These are phyloP conservation scores for Pseudochromis fuscus DNA, from an alignment of 2,797 vertebrate genomes.

Conservation along the genomic window DNA sequence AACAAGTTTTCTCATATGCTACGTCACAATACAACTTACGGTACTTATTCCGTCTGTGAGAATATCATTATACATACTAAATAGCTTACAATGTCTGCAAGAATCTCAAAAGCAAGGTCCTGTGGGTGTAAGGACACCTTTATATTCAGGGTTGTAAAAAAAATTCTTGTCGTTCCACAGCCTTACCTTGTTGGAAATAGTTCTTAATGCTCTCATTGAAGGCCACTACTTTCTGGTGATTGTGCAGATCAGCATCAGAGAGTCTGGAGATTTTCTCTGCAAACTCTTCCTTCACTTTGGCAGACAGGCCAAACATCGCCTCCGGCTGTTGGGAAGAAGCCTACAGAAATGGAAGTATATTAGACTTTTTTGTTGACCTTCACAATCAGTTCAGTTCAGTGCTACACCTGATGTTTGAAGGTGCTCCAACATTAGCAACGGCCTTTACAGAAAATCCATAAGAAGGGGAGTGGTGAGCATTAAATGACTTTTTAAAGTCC, in stretches of 20 bases:
- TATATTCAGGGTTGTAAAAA: slow-evolving; percentile 29
- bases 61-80: not conserved
- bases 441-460: not conserved
- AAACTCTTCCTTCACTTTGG: slow-evolving; percentile 76
- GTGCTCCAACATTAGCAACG: slow-evolving; percentile 4
- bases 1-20: not conserved
- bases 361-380: not conserved
- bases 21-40: not conserved
- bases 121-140: not conserved
- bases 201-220: slow-evolving; percentile 78
- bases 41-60: not conserved
- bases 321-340: slow-evolving; percentile 76
- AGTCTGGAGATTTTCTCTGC: slow-evolving; percentile 58
- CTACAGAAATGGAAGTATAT: slow-evolving; percentile 48
- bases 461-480: not conserved
- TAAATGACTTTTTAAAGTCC: not conserved
- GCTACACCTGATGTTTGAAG: slow-evolving; percentile 14
- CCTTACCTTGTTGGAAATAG: slow-evolving; percentile 63
- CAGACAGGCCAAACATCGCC: slow-evolving; percentile 79
- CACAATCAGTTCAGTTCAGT: not conserved
- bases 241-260: slow-evolving; percentile 76
- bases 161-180: not conserved
- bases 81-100: not conserved
- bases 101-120: slow-evolving; percentile 2
- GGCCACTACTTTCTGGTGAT: slow-evolving; percentile 81